Conservation (phyloP, 2,888 invertebrate species). For the Schizaphis graminum region DNA sequence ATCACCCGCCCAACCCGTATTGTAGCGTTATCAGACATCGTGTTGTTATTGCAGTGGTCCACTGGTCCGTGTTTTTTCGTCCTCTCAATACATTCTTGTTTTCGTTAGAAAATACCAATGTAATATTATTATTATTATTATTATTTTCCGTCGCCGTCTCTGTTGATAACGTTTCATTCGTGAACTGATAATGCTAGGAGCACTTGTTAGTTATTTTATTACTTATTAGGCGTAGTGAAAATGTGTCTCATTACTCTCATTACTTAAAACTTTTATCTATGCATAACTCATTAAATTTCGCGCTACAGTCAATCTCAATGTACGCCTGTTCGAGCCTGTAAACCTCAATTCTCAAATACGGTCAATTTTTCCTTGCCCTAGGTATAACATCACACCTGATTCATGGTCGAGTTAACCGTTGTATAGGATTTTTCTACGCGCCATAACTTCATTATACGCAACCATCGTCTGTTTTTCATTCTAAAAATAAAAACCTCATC, state of each 20-base stretch:
- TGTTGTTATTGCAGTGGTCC: neutral
- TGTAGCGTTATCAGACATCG: constrained; percentile 20
- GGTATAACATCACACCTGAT: neutral
- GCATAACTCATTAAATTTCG: neutral
- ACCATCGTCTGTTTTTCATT: neutral
- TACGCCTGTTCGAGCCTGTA: neutral
- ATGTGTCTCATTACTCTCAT: too few relatives aligned
- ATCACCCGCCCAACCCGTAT: constrained; percentile 57
- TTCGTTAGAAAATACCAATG: neutral
- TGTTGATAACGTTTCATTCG: neutral
- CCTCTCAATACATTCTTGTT: neutral
- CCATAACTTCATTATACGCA: neutral
- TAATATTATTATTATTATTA: neutral
- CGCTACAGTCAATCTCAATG: neutral
- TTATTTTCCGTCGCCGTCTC: neutral
- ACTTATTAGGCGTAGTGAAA: neutral
- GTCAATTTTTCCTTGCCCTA: neutral
- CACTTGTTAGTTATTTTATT: constrained; percentile 6
- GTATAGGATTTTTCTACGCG: neutral
- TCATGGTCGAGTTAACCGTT: neutral
- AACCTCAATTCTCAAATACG: too few relatives aligned
- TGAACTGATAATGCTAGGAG: neutral
- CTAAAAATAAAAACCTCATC: neutral
- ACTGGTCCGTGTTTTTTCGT: neutral
- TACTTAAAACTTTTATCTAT: too few relatives aligned